phyloP scores from a whole-genome alignment of 2,888 invertebrate genomes.

The Drosophila nr. medialis region DNA sequence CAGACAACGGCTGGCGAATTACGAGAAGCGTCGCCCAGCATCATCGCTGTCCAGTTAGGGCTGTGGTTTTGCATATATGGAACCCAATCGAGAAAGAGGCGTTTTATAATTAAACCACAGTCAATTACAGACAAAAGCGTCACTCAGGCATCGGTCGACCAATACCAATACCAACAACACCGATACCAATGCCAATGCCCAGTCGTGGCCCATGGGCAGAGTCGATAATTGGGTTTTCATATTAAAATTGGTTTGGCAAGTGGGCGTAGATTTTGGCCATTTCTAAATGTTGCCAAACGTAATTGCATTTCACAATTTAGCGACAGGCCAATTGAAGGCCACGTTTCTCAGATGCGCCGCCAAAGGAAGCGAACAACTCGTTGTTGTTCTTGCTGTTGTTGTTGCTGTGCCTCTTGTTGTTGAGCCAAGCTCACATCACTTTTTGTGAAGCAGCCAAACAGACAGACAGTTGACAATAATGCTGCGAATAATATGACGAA shows the following conservation, averaged over 20 bases:
- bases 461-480: conserved; percentile 79
- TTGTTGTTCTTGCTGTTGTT: background rate
- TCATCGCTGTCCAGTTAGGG: conserved; percentile 33
- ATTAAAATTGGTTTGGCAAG: conserved; percentile 64
- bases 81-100: conserved; percentile 62
- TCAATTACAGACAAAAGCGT: conserved; percentile 82
- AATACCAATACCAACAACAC: background rate
- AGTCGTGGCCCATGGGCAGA: conserved; percentile 53
- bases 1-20: conserved; percentile 52
- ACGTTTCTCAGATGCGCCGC: conserved; percentile 61
- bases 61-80: conserved; percentile 69
- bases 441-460: conserved; percentile 53
- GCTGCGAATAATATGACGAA: conserved; percentile 83
- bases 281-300: conserved; percentile 49
- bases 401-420: conserved; percentile 4
- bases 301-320: conserved; percentile 77
- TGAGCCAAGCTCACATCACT: conserved; percentile 53
- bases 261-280: conserved; percentile 52
- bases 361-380: conserved; percentile 42
- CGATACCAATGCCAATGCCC: background rate
- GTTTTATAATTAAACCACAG: conserved; percentile 81
- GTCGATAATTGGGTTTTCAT: conserved; percentile 75
- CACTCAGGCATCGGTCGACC: conserved; percentile 53
- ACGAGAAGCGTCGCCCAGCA: conserved; percentile 48
- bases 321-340: conserved; percentile 60